These are phyloP conservation scores for Engystomops pustulosus DNA, from an alignment of 2,113 vertebrate species.

Conservation along the genomic window DNA sequence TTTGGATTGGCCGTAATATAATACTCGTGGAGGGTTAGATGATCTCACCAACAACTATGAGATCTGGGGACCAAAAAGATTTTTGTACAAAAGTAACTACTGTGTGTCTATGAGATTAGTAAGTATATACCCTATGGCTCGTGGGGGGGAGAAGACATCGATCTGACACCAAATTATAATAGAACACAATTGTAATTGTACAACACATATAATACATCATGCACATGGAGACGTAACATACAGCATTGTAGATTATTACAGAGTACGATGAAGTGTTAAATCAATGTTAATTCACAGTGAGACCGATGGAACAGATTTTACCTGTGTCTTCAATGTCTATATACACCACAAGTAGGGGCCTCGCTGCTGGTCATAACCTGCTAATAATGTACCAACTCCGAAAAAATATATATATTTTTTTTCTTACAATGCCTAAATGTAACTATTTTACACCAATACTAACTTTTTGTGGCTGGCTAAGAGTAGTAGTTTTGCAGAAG, in stretches of 20 bases:
- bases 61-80: neutral
- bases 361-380: constrained; percentile 6
- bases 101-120: neutral
- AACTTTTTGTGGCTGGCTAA: too few relatives aligned
- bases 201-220: neutral
- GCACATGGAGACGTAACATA: constrained; percentile 6
- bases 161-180: neutral
- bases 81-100: too few relatives aligned
- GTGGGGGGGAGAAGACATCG: neutral
- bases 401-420: neutral
- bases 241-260: neutral
- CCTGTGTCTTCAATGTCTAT: constrained; percentile 14
- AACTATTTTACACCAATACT: neutral
- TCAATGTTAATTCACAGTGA: neutral
- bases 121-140: neutral
- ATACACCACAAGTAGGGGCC: constrained; percentile 21
- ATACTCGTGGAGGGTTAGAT: neutral
- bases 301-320: neutral
- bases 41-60: neutral
- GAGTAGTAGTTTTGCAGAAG: too few relatives aligned
- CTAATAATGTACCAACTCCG: neutral
- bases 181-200: neutral
- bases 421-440: neutral
- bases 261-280: constrained; percentile 4
- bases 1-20: neutral